Percentiles rank a stretch among this genome's conserved stretches.
Conservation (phyloP, 2,888 invertebrate species). For the Clanis bilineata region DNA sequence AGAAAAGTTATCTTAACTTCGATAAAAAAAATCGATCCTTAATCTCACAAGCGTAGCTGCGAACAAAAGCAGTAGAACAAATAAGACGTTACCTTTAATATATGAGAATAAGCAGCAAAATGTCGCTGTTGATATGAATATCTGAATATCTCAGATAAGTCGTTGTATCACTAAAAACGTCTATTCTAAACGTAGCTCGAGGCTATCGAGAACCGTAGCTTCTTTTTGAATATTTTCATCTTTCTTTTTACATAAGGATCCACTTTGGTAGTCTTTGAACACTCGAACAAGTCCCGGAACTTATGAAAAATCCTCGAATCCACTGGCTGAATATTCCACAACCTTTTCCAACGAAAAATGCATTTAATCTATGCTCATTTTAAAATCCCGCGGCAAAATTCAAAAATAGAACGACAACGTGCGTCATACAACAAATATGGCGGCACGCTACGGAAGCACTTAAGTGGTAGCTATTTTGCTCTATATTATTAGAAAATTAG, state of each 20-base stretch:
- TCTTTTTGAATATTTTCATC: conserved; percentile 79
- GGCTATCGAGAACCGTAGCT: conserved; percentile 72
- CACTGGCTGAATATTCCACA: conserved; percentile 42
- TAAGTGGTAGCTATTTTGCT: conserved; percentile 69
- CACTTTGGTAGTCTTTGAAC: conserved; percentile 49
- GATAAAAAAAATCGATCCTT: no score
- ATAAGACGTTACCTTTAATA: neutral
- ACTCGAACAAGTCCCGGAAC: conserved; percentile 25
- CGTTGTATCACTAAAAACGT: neutral
- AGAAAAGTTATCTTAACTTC: no score
- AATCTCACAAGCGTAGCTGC: no score
- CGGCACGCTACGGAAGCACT: conserved; percentile 54
- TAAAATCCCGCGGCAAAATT: conserved; percentile 61
- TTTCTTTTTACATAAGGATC: conserved; percentile 73
- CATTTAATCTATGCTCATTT: conserved; percentile 20
- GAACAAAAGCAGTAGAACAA: no score
- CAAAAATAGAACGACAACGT: conserved; percentile 55
- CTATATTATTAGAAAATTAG: conserved; percentile 72
- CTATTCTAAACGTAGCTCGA: conserved; percentile 1
- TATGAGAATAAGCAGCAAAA: neutral
- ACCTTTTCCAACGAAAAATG: conserved; percentile 28
- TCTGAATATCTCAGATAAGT: neutral
- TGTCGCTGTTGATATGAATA: conserved; percentile 1
- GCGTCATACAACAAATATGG: conserved; percentile 54
- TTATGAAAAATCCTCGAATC: conserved; percentile 29